Conservation (phyloP, 2,888 invertebrate species). For the Agrochola circellaris region DNA sequence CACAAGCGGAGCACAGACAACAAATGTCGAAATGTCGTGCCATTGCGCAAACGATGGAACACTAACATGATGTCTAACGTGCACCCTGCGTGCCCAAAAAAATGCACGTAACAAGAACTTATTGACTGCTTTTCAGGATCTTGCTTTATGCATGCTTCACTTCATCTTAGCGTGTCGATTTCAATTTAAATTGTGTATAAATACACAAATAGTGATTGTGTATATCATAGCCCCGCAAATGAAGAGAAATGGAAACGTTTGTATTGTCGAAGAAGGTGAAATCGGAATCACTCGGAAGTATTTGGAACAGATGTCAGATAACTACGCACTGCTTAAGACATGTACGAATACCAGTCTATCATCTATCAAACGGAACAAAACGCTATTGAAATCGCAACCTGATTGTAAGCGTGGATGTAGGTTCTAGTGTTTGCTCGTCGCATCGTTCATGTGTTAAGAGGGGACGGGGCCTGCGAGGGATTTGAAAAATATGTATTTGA, state of each 20-base stretch:
- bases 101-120: not conserved
- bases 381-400: constrained; percentile 3
- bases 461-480: too few relatives aligned
- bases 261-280: constrained; percentile 15
- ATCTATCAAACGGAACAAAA: constrained; percentile 33
- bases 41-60: not conserved
- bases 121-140: not conserved
- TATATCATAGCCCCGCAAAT: not conserved
- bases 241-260: constrained; percentile 17
- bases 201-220: not conserved
- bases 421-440: not conserved
- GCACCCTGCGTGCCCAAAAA: not conserved
- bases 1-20: not conserved
- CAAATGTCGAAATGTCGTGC: not conserved
- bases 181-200: not conserved
- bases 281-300: constrained; percentile 32
- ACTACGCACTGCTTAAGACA: constrained; percentile 20
- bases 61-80: not conserved
- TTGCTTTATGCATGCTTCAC: not conserved
- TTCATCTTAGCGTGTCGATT: not conserved
- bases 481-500: too few relatives aligned
- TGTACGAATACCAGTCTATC: constrained; percentile 11
- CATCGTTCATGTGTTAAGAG: not conserved
- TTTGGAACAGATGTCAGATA: constrained; percentile 43
- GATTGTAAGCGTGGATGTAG: not conserved